Conservation (phyloP, 2,888 invertebrate species). For the Hydraecia micacea region DNA sequence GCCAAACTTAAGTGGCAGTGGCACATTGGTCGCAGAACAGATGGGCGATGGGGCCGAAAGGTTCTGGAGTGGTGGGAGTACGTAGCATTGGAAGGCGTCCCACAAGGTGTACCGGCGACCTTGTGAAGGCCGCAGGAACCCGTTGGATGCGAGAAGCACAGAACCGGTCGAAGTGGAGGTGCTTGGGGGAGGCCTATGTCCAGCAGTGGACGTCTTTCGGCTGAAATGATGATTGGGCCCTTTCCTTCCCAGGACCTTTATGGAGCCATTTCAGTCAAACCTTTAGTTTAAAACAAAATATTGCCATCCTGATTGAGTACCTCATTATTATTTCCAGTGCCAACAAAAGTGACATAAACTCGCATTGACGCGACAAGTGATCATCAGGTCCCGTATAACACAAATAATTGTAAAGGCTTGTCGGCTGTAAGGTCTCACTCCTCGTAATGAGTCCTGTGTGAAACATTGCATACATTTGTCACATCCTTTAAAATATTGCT, state of each 20-base stretch:
- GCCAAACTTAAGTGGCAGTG: no score
- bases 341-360: background rate
- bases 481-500: conserved; percentile 22
- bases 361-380: conserved; percentile 14
- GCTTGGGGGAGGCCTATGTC: no score
- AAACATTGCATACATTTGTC: conserved; percentile 41
- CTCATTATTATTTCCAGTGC: background rate
- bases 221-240: no score
- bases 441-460: conserved; percentile 38
- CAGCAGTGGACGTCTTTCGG: no score
- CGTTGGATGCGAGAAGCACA: no score
- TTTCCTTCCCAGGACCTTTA: background rate
- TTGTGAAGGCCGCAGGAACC: no score
- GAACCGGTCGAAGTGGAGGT: no score
- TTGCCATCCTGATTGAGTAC: background rate
- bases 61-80: no score
- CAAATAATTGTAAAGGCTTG: conserved; percentile 46
- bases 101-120: no score
- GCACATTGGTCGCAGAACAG: no score
- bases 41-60: no score
- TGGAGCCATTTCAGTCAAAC: background rate
- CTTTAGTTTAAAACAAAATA: background rate
- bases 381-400: conserved; percentile 21
- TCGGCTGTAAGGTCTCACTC: conserved; percentile 34
- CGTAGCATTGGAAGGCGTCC: no score